Conservation (phyloP, 2,113 vertebrate genomes). For the Podocnemis expansa region DNA sequence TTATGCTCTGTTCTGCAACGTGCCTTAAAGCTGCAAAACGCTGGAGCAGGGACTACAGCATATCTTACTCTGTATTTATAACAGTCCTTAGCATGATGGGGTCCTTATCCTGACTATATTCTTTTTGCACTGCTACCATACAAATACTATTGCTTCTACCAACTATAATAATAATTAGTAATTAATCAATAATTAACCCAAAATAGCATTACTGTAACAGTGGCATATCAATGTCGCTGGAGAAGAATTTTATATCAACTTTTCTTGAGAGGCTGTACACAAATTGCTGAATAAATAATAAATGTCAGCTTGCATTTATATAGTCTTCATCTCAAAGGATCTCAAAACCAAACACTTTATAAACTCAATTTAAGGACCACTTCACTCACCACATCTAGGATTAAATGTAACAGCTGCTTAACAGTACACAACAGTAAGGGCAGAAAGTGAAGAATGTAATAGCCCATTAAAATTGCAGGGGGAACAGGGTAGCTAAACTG, state of each 20-base stretch:
- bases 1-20: neutral
- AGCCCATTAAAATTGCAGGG: neutral
- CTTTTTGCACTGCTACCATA: conserved; percentile 45
- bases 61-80: conserved; percentile 33
- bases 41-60: neutral
- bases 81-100: conserved; percentile 31
- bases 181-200: neutral
- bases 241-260: conserved; percentile 21
- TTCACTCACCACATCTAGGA: neutral
- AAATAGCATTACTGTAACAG: neutral
- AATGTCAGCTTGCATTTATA: neutral
- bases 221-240: neutral
- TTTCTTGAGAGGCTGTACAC: neutral
- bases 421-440: neutral
- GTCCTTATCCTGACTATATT: conserved; percentile 57
- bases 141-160: neutral
- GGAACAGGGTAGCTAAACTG: neutral
- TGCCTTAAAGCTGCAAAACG: conserved; percentile 26
- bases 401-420: neutral
- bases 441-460: neutral
- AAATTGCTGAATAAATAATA: conserved; percentile 12
- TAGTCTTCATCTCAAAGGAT: neutral
- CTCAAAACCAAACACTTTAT: neutral
- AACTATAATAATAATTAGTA: neutral
- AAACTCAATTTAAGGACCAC: neutral